Conservation (phyloP, 2,797 vertebrate genomes). For the Parauchenoglanis punctatus region DNA sequence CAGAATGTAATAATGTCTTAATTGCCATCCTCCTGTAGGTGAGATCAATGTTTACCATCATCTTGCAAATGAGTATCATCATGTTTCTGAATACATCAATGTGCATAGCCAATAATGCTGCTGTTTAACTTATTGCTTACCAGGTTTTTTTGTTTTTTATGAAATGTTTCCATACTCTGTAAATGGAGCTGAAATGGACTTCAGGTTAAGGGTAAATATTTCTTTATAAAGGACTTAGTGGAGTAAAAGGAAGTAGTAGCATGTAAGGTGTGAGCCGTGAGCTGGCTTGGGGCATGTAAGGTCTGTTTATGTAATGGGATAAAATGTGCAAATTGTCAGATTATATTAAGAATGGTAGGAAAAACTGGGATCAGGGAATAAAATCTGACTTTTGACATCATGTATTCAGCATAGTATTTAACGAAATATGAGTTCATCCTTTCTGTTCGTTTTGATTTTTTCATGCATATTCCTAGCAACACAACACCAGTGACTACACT, state of each 20-base stretch:
- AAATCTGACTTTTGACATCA: not conserved
- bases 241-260: conserved; percentile 30
- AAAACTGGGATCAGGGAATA: not conserved
- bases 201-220: conserved; percentile 26
- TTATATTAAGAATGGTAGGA: not conserved
- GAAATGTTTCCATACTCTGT: conserved; percentile 34
- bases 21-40: conserved; percentile 46
- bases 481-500: conserved; percentile 21
- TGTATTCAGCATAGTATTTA: not conserved
- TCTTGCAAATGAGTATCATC: conserved; percentile 41
- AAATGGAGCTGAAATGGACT: conserved; percentile 15
- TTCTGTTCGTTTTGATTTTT: not conserved
- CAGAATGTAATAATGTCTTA: conserved; percentile 33
- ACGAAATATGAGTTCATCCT: not conserved
- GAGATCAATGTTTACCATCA: conserved; percentile 45
- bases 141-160: not conserved
- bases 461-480: not conserved
- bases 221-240: conserved; percentile 19
- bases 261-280: conserved; percentile 21
- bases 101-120: conserved; percentile 29
- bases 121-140: conserved; percentile 31
- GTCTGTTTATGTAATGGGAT: conserved; percentile 16
- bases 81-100: conserved; percentile 46
- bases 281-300: conserved; percentile 10
- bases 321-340: not conserved